A percentile compares a stretch with the other conserved stretches of the same genome.
These are phyloP conservation scores for Eupithecia inturbata DNA, from an alignment of 2,888 invertebrate species.

Conservation along the genomic window DNA sequence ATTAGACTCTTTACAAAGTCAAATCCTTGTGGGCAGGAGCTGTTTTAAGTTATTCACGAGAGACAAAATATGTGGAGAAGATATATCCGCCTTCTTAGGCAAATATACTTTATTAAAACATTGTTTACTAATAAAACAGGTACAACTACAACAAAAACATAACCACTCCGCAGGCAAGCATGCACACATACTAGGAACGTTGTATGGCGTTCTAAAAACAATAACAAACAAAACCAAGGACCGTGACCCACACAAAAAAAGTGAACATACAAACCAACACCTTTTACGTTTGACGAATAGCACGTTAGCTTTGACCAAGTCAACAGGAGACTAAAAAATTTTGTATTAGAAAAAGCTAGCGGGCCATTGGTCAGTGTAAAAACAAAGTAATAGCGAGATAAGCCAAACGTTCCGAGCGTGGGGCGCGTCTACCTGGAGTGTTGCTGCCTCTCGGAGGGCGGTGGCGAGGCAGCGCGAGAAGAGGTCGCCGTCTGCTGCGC, in stretches of 20 bases:
- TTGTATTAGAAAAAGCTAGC: slow-evolving; percentile 49
- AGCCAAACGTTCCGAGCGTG: slow-evolving; percentile 77
- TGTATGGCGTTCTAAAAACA: slow-evolving; percentile 54
- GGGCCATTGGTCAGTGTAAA: slow-evolving; percentile 50
- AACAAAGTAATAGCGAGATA: slow-evolving; percentile 69
- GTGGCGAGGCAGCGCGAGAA: slow-evolving; percentile 77
- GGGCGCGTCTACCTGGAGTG: slow-evolving; percentile 82
- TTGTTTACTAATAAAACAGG: slow-evolving; percentile 27
- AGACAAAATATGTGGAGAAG: slow-evolving; percentile 35
- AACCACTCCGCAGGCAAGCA: slow-evolving; percentile 77
- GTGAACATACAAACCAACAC: slow-evolving; percentile 67
- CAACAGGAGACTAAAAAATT: slow-evolving; percentile 17
- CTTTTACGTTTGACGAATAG: slow-evolving; percentile 58
- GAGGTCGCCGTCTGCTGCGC: slow-evolving; percentile 74
- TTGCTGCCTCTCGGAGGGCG: slow-evolving; percentile 77
- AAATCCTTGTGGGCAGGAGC: slow-evolving; percentile 33
- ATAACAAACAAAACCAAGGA: slow-evolving; percentile 56
- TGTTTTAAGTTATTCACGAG: slow-evolving; percentile 39
- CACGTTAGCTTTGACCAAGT: slow-evolving; percentile 58
- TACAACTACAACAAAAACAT: slow-evolving; percentile 57
- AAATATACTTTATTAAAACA: slow-evolving; percentile 24
- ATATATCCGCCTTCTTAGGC: slow-evolving; percentile 23
- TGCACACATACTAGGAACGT: slow-evolving; percentile 77
- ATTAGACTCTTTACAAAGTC: slow-evolving; percentile 42
- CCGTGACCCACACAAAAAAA: slow-evolving; percentile 61